Base-by-base conservation (phyloP, 1,140 invertebrate genomes). In the Prorops nasuta region DNA sequence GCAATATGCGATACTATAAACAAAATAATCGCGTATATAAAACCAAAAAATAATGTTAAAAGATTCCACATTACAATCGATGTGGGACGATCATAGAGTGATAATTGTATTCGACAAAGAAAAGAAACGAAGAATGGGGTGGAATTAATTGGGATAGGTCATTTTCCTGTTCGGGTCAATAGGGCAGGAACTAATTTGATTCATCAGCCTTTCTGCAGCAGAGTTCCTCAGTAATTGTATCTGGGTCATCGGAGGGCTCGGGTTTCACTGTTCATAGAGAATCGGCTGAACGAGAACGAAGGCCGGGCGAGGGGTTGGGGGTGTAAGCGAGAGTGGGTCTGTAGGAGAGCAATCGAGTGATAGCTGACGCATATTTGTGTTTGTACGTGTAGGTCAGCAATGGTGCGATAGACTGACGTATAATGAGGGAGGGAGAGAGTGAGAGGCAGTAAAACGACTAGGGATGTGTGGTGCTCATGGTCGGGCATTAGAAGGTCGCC, bases 401-500 rank as follows among this genome's bases (percentile, higher is more conserved):
- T n/a, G n/a, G n/a, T n/a, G n/a, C n/a, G n/a, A n/a, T n/a, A n/a
- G n/a, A n/a, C n/a, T n/a, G n/a, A n/a, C n/a, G n/a, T n/a, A n/a
- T n/a, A n/a, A n/a, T n/a, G n/a, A 42, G 35, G 21, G n/a, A 49
- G n/a, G 15, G 35, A 16, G 35, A 47, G 1, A 35, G 8, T 12
- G 14, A 16, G 24, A 36, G 12, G 22, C 17, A 37, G 9, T 19
- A 24, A 24, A 28, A 4, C 24, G 4, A 10, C 24, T 28, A 4
- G 24, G 28, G 45, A 38, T 24, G 43, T 9, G 42, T 9, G 39
- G 12, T 41, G 40, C 45, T 28, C 53, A 51, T 49, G 51, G 61
- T 60, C 59, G 53, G 59, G 56, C 60, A 61, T 68, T 68, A 68
- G 66, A 54, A 65, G 59, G 60, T 64, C 62, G 56, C 61, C 56